Evolutionary conservation across 1,140 invertebrate genomes (phyloP).

Genomic region (Nymphalis io): DNA sequence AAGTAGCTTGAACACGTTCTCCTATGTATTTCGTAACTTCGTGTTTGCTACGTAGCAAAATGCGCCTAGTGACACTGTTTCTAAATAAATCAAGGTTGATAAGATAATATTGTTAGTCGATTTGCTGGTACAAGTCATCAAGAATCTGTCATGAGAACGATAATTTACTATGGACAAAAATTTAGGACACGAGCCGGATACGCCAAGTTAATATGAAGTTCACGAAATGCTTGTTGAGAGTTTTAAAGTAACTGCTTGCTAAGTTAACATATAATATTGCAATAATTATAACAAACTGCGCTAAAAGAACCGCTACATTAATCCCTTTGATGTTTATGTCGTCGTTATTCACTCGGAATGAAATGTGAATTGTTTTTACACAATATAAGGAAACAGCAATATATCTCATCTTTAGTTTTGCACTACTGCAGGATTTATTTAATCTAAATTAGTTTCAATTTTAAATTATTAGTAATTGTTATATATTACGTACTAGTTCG

Average conservation of each 20-base stretch:
- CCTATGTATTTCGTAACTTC: constrained; percentile 36
- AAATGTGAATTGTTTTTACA: no score
- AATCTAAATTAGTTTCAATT: no score
- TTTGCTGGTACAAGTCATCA: constrained; percentile 47
- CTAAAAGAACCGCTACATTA: not conserved
- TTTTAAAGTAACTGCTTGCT: not conserved
- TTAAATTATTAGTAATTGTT: no score
- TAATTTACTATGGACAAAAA: constrained; percentile 31
- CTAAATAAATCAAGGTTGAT: constrained; percentile 66
- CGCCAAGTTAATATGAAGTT: constrained; percentile 9
- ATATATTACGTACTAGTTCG: no score
- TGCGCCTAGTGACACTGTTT: constrained; percentile 53
- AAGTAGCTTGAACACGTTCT: constrained; percentile 15
- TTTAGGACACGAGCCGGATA: constrained; percentile 28
- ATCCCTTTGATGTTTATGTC: not conserved
- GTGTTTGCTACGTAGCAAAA: constrained; percentile 19
- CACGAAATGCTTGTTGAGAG: not conserved
- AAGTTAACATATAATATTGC: not conserved
- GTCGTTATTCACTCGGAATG: not conserved
- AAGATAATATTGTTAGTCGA: constrained; percentile 57
- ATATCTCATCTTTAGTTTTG: no score
- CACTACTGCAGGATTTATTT: no score
- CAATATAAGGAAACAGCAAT: no score
- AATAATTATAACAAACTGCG: not conserved
- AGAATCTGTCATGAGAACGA: constrained; percentile 40